Evolutionary conservation across 2,113 vertebrate genomes (phyloP), one percentile per base, ranked within the genome.

Genomic region (Lanius collurio): DNA sequence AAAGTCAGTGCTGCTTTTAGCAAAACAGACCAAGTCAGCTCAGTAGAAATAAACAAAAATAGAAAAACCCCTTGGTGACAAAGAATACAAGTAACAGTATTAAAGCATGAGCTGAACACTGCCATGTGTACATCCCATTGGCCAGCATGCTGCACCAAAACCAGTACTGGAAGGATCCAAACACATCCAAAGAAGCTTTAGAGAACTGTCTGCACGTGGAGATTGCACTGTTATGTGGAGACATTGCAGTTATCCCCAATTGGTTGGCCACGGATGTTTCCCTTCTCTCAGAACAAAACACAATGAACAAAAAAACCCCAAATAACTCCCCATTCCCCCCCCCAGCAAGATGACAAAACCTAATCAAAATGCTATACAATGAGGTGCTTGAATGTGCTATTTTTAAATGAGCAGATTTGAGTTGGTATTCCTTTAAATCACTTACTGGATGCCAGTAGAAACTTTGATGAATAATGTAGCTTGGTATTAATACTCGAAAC

Each of bases 91-190:
- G 28, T 7, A 68, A 62, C 13, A 7, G 11, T 18, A 21, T 5
- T 47, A 60, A 78, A 71, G 10, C 21, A 44, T 5, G 31, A 73
- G n/a, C 27, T 20, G 4, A 21, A 12, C 22, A 20, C 26, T 6
- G 2, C 15, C 0, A 1, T 11, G 14, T 0, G 1, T 28, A 21
- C 15, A 26, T 53, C 6, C 26, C 16, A 9, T 3, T 56, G 62
- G 23, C 19, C 42, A 82, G 6, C 23, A 46, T 1, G 6, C 10
- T 21, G 56, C 70, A 60, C 13, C 9, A 47, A 77, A 90, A 35
- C 3, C 18, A 41, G 28, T 6, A 11, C 41, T 74, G 33, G 13
- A 59, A 63, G 23, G 21, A 70, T n/a, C 16, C 27, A 71, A 57
- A 74, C 1, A 67, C 30, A 15, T 27, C 35, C 33, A 89, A 75